Evolutionary conservation across 2,888 invertebrate species (phyloP), one percentile per base, ranked within the genome.

Genomic region (Meiosimyza decipiens): DNA sequence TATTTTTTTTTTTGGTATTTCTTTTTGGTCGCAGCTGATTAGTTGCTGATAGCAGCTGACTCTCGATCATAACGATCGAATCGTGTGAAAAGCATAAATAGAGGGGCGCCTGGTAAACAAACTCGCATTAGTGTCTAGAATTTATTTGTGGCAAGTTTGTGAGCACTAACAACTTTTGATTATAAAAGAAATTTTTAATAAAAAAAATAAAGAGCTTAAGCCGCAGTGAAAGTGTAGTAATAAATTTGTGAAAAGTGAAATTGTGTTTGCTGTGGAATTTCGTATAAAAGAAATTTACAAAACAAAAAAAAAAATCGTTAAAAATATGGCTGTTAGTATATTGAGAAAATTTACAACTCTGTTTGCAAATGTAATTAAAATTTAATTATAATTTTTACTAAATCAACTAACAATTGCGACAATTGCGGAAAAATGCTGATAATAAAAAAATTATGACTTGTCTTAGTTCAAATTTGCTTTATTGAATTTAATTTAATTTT

Each of bases 1-100:
- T 12, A 3, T 51, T 66, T 51, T 1, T 2, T 22, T 22, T 13
- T 65, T 65, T 66, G 11, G 28, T 66, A 54, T 52, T 66, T 52
- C 28, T 55, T 55, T 52, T 66, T 15, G 65, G n/a, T 22, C 18
- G 28, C 52, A 66, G 52, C 54, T 66, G 63, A 63, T 63, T 63
- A 63, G 63, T 16, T 57, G 12, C 57, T n/a, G 28, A 18, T 57
- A 22, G 28, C 57, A 28, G 22, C 57, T 18, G 22, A 54, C 18
- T 54, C 6, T 54, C 28, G 22, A 57, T 57, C 57, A 28, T 57
- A 28, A 4, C 54, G 18, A 22, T 57, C 16, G 18, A 22, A 18
- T 57, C 57, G 7, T 4, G 5, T 54, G n/a, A 15, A 75, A 71
- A 75, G 80, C 83, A 83, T 82, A 82, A 80, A 82, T 81, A 81